phyloP scores from a whole-genome alignment of 2,797 vertebrate species.

The Peromyscus attwateri region DNA sequence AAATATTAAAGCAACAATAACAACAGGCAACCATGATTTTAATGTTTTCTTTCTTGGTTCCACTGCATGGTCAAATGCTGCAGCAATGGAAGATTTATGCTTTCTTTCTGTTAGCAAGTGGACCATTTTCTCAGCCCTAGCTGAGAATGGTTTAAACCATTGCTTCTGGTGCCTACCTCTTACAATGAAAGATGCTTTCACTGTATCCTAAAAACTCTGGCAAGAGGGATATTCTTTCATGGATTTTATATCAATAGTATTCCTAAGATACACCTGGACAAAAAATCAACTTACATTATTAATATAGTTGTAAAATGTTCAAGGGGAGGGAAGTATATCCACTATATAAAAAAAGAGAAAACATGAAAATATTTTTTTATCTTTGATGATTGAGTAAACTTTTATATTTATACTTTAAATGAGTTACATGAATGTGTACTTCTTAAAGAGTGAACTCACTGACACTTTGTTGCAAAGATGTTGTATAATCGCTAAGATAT shows the following conservation, averaged over 20 bases:
- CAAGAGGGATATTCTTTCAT: neutral
- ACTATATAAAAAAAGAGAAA: neutral
- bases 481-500: neutral
- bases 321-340: neutral
- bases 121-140: neutral
- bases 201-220: neutral
- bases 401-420: constrained; percentile 25
- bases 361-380: neutral
- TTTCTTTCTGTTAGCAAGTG: neutral
- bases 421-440: neutral
- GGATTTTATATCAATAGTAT: neutral
- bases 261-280: neutral
- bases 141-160: neutral
- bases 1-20: neutral
- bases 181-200: neutral
- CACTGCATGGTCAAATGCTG: neutral
- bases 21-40: neutral
- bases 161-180: neutral
- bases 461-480: neutral
- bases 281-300: neutral
- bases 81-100: neutral
- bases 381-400: neutral
- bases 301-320: neutral
- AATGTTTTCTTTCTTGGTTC: neutral
- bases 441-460: neutral